A percentile compares a stretch with the other conserved stretches of the same genome.
phyloP scores from a whole-genome alignment of 2,888 invertebrate species.

The Chelonus formosanus region DNA sequence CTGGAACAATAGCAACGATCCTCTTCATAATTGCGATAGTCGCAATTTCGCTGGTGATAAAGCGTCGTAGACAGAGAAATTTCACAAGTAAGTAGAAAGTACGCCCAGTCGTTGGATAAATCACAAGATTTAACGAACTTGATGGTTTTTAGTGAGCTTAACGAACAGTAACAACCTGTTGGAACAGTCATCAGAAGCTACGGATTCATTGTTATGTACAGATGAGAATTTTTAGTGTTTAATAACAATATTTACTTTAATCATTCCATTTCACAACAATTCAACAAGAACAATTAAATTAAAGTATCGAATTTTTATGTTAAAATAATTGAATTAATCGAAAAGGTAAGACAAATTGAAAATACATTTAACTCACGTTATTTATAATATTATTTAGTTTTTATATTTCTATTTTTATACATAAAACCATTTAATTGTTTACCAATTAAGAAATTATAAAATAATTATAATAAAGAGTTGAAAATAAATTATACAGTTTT shows the following conservation, averaged over 20 bases:
- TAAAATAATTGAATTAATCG: no score
- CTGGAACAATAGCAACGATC: slow-evolving; percentile 16
- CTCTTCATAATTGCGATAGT: slow-evolving; percentile 24
- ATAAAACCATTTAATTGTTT: no score
- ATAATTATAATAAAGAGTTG: no score
- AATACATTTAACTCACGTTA: no score
- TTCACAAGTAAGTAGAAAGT: slow-evolving; percentile 12
- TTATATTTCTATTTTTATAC: no score
- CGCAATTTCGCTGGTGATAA: slow-evolving; percentile 19
- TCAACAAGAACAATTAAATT: not conserved
- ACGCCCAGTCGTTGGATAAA: slow-evolving; percentile 16
- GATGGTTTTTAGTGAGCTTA: slow-evolving; percentile 19
- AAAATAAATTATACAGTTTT: no score
- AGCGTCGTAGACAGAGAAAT: slow-evolving; percentile 21
- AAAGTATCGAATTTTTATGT: not conserved
- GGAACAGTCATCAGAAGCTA: slow-evolving; percentile 30
- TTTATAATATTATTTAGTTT: no score
- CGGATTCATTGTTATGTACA: slow-evolving; percentile 33
- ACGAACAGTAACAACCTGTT: slow-evolving; percentile 26
- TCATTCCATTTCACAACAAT: not conserved
- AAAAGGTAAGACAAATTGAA: no score
- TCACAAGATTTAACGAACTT: slow-evolving; percentile 18
- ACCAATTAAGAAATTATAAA: no score
- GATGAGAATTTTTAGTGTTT: slow-evolving; percentile 27
- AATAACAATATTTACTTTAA: not conserved